Base-by-base conservation (phyloP, 2,888 invertebrate genomes). In the Drosophila vallismaia region DNA sequence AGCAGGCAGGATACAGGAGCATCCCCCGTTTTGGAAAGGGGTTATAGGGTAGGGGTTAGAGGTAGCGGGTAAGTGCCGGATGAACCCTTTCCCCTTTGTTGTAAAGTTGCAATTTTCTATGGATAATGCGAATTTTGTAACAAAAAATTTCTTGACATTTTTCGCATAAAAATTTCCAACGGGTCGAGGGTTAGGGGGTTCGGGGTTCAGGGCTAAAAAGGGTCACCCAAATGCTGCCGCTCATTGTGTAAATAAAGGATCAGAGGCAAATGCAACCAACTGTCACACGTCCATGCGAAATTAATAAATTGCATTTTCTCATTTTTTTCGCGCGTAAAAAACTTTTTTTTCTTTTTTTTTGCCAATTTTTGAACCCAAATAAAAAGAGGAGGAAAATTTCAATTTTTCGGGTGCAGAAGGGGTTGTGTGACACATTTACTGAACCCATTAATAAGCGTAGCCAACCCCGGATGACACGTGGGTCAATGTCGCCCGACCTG, bases 391-490 rank as follows among this genome's bases (percentile, higher is more conserved):
- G 36, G 55, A 38, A 50, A 67, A 79, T 81, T 76, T 80, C 19
- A 62, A 77, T 64, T 67, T 66, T 68, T 63, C 53, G 71, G 77
- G 67, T 63, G 71, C 71, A 49, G 36, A 89, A 89, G 90, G 89
- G 90, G 90, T 89, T 90, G 84, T 72, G 88, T 71, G 84, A 88
- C 84, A 84, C 76, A 79, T 75, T 79, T 84, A 75, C 80, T 90
- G 89, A 90, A 90, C 90, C 90, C 89, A 90, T 89, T 90, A 89
- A 90, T 84, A 79, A 82, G 85, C 88, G 84, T 83, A 79, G 79
- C 79, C 86, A 88, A 90, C 89, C 89, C 85, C 82, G 77, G 71
- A 56, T 52, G 88, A 84, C 86, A 82, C 71, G 75, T 69, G 86
- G 89, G 88, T 90, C 88, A 81, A 58, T 68, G 83, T 79, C 71